phyloP scores from a whole-genome alignment of 2,113 vertebrate genomes.

The Myrmecobius fasciatus region DNA sequence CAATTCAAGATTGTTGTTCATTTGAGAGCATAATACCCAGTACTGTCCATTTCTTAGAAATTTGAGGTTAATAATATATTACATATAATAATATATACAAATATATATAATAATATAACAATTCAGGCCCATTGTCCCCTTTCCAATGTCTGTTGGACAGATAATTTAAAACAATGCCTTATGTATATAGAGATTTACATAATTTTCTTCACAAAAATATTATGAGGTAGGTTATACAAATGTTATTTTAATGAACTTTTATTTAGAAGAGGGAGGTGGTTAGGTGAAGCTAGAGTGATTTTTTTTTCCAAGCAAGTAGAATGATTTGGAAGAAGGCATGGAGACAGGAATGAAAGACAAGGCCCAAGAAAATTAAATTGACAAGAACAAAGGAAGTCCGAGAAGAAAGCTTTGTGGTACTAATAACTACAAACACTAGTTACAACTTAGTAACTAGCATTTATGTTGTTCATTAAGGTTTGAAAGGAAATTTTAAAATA shows the following conservation, averaged over 20 bases:
- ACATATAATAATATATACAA: too few relatives aligned
- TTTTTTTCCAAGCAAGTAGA: not conserved
- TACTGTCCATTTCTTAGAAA: too few relatives aligned
- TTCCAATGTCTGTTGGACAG: not conserved
- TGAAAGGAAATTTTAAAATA: not conserved
- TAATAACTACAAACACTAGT: not conserved
- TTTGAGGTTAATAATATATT: not conserved
- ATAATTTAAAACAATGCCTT: not conserved
- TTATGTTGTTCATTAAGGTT: not conserved
- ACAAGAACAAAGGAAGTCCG: conserved; percentile 20
- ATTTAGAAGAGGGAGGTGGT: not conserved
- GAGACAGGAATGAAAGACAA: not conserved
- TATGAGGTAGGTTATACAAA: not conserved
- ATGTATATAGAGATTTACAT: not conserved
- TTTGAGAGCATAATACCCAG: too few relatives aligned
- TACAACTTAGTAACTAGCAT: not conserved
- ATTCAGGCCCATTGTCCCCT: not conserved
- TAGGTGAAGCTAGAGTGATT: not conserved
- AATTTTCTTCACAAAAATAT: not conserved
- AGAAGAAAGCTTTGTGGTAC: not conserved
- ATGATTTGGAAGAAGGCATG: not conserved
- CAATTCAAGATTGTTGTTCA: too few relatives aligned
- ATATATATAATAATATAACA: too few relatives aligned
- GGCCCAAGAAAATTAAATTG: not conserved
- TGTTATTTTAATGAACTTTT: conserved; percentile 41